Base-by-base conservation (phyloP, 2,888 invertebrate species). In the Panzeria rudis region DNA sequence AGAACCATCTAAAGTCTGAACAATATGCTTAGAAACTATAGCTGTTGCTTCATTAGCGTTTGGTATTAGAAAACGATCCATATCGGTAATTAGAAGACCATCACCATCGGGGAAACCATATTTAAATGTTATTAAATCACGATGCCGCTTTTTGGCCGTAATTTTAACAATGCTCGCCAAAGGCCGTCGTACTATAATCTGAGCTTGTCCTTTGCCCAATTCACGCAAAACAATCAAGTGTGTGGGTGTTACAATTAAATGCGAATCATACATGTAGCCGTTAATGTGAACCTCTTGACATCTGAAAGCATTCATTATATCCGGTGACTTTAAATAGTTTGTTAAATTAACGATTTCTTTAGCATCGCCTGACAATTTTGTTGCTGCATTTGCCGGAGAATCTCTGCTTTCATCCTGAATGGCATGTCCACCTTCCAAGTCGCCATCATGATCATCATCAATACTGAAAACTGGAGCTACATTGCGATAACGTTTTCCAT, bases 91-190 rank as follows among this genome's bases (percentile, higher is more conserved):
- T 83, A 96, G 94, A 47, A 97, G 93, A 56, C 95, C 95, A 89
- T 97, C 96, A 64, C 96, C 97, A 90, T 97, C 96, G 2, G 96
- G 96, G 78, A 95, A 94, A 5, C 98, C 98, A 92, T 99, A 99
- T 92, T 98, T 98, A 92, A 99, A 99, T 0, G 99, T 99, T 86
- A 99, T 98, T 88, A 99, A 93, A 93, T 99, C 98, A 0, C 99
- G 98, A 91, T 97, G 97, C 78, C 96, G 95, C 92, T 98, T 98
- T 92, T 98, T 98, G 13, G 98, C 98, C 0, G 99, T 99, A 86
- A 99, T 99, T 93, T 98, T 98, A 9, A 99, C 97, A 88, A 99
- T 97, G 69, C 97, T 97, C 2, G 97, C 96, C 73, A 99, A 93
- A 0, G 97, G 97, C 76, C 98, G 94, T 86, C 97, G 95, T 0